These are phyloP conservation scores for Thymelicus acteon DNA, from an alignment of 2,888 invertebrate species.

Conservation along the genomic window DNA sequence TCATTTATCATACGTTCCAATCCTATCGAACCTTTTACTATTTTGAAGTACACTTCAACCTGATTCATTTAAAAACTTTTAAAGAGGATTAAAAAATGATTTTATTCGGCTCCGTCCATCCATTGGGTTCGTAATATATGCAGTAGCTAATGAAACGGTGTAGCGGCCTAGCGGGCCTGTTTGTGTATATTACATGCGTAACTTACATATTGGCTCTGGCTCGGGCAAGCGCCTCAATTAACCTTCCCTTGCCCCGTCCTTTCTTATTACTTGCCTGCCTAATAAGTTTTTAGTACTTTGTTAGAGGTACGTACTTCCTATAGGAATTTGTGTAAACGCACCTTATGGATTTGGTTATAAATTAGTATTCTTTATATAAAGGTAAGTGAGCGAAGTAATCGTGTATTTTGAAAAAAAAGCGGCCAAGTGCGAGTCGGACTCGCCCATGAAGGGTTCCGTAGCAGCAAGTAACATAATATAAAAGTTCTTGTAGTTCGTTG, in stretches of 20 bases:
- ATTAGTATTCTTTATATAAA: too few species aligned
- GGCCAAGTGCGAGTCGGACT: too few species aligned
- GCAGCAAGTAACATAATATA: too few species aligned
- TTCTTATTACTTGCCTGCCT: constrained; percentile 12
- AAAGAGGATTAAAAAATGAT: background rate
- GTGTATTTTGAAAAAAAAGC: too few species aligned
- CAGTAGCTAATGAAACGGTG: constrained; percentile 7
- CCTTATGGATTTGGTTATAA: too few species aligned
- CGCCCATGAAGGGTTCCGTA: too few species aligned
- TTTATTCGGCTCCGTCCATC: background rate
- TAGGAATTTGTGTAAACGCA: too few species aligned
- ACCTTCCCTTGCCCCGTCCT: constrained; percentile 1
- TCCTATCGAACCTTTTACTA: too few species aligned
- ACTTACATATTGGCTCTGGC: constrained; percentile 23
- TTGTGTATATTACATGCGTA: constrained; percentile 11
- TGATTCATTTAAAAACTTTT: background rate
- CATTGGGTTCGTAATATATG: background rate
- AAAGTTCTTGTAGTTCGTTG: too few species aligned
- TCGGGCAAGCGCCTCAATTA: constrained; percentile 7
- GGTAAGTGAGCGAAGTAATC: too few species aligned
- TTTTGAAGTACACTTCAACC: too few species aligned
- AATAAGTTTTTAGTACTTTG: background rate
- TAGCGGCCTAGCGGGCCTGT: constrained; percentile 11
- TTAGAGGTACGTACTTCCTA: background rate
- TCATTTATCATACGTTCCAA: too few species aligned